phyloP scores from a whole-genome alignment of 2,888 invertebrate species.

The Parnassius glacialis region DNA sequence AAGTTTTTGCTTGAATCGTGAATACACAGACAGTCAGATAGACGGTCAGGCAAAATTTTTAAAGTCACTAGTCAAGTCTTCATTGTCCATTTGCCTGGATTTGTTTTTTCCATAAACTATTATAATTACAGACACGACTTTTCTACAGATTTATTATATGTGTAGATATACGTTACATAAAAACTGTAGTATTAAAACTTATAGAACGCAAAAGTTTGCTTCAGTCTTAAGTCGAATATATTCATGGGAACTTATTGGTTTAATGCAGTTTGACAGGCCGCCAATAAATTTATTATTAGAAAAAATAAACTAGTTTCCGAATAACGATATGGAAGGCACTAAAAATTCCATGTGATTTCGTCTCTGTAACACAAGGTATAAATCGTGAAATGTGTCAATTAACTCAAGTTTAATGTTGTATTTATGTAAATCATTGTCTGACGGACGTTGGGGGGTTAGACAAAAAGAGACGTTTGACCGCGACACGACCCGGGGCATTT shows the following conservation, averaged over 20 bases:
- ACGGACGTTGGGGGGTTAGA: conserved; percentile 58
- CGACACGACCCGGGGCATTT: conserved; percentile 50
- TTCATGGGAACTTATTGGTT: conserved; percentile 23
- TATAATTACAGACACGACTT: too few species aligned
- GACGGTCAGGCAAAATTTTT: too few species aligned
- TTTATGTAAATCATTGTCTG: conserved; percentile 72
- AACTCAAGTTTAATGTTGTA: conserved; percentile 74
- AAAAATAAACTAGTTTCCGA: conserved; percentile 49
- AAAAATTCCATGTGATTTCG: conserved; percentile 56
- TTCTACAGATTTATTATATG: too few species aligned
- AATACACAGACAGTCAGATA: too few species aligned
- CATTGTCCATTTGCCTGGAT: too few species aligned
- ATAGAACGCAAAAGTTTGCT: conserved; percentile 10
- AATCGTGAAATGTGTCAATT: conserved; percentile 79
- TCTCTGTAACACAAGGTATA: conserved; percentile 59
- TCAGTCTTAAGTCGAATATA: conserved; percentile 19
- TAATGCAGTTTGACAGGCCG: conserved; percentile 22
- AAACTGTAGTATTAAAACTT: too few species aligned
- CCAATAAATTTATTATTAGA: conserved; percentile 39
- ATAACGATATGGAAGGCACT: conserved; percentile 44
- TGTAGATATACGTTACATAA: too few species aligned
- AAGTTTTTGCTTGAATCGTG: too few species aligned
- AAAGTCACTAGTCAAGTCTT: too few species aligned
- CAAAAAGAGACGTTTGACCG: conserved; percentile 57
- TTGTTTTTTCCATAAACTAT: too few species aligned